phyloP scores from a whole-genome alignment of 2,113 vertebrate genomes.

The Malurus elegans region DNA sequence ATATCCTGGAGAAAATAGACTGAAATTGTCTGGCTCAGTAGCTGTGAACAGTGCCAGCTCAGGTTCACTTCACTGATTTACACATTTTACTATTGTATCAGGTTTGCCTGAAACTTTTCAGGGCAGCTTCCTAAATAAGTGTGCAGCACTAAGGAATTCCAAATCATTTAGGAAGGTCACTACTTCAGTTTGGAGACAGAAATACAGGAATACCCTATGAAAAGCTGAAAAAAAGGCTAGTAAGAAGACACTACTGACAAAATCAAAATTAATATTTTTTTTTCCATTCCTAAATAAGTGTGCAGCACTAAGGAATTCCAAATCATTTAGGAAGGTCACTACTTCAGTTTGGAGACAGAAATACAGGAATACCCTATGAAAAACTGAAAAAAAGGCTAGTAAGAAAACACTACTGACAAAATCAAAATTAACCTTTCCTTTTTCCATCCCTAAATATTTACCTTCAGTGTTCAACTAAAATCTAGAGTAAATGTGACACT shows the following conservation, averaged over 20 bases:
- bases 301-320: background rate
- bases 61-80: background rate
- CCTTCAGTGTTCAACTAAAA: background rate
- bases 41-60: background rate
- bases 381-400: background rate
- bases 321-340: background rate
- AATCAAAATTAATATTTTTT: background rate
- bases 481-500: background rate
- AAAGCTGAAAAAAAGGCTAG: background rate
- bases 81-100: background rate
- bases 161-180: background rate
- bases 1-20: background rate
- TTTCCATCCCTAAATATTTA: background rate
- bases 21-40: background rate
- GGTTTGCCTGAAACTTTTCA: background rate
- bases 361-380: background rate
- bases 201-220: background rate
- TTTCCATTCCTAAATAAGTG: background rate
- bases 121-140: background rate
- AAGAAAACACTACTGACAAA: background rate
- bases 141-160: background rate
- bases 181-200: background rate
- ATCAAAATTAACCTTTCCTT: background rate
- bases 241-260: background rate
- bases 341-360: background rate